Evolutionary conservation across 2,797 vertebrate genomes (phyloP).

Genomic region (Mus minutoides): DNA sequence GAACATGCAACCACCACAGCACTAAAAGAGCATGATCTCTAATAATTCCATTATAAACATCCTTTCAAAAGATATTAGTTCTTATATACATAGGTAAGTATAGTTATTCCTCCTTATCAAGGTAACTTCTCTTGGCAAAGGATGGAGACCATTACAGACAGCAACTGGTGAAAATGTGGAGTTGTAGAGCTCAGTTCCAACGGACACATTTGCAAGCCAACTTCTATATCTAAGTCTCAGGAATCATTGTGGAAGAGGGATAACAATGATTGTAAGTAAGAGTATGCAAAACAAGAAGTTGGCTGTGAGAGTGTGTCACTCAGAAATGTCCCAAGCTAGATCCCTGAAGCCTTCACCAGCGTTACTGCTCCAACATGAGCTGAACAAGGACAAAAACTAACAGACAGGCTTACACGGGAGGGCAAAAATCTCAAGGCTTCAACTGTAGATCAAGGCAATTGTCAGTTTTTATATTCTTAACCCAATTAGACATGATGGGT

Average conservation of each 20-base stretch:
- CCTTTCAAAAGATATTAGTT: neutral
- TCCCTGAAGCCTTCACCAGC: neutral
- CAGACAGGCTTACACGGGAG: neutral
- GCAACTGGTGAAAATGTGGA: neutral
- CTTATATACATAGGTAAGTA: neutral
- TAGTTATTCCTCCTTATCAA: neutral
- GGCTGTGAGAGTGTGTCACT: neutral
- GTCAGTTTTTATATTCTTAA: conserved; percentile 24
- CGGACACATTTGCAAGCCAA: neutral
- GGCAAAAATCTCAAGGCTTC: neutral
- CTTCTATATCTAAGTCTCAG: too few species aligned
- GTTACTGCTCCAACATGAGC: neutral
- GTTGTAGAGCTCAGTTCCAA: neutral
- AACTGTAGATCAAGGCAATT: neutral
- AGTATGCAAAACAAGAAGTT: neutral
- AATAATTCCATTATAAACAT: neutral
- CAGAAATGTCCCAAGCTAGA: neutral
- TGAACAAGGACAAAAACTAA: neutral
- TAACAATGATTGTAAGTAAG: neutral
- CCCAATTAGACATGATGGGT: neutral
- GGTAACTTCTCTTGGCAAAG: neutral
- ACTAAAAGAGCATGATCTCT: neutral
- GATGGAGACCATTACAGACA: neutral
- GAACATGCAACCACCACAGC: neutral
- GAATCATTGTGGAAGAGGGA: neutral